phyloP scores from a whole-genome alignment of 2,888 invertebrate species.

The Cremastinae sp. region DNA sequence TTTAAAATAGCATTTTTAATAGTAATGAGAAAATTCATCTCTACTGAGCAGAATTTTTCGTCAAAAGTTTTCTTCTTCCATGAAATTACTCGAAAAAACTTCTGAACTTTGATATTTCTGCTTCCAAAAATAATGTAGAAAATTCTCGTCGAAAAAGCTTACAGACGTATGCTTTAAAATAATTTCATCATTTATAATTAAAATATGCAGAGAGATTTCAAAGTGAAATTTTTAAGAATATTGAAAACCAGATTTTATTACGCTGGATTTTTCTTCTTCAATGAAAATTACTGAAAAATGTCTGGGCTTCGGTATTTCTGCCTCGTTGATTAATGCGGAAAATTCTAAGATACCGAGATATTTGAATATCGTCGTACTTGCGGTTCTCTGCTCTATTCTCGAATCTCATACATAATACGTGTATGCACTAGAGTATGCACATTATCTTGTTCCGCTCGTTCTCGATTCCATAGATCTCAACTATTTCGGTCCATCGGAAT shows the following conservation, averaged over 20 bases:
- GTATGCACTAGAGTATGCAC: conserved; percentile 1
- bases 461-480: conserved; percentile 33
- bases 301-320: conserved; percentile 35
- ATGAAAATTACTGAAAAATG: neutral
- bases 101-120: conserved; percentile 33
- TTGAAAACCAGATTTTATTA: too few relatives aligned
- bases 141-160: too few relatives aligned
- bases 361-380: conserved; percentile 30
- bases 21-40: too few relatives aligned
- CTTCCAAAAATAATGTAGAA: conserved; percentile 15
- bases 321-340: conserved; percentile 20
- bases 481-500: conserved; percentile 56
- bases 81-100: too few relatives aligned
- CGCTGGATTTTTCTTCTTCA: conserved; percentile 19
- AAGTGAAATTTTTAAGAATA: too few relatives aligned
- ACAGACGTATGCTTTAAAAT: too few relatives aligned
- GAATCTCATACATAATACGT: conserved; percentile 7
- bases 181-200: too few relatives aligned
- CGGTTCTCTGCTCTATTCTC: conserved; percentile 6
- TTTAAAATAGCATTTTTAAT: too few relatives aligned
- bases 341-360: conserved; percentile 39
- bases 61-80: neutral
- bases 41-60: too few relatives aligned
- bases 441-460: conserved; percentile 31
- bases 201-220: too few relatives aligned